Evolutionary conservation across 2,113 vertebrate genomes (phyloP).

Genomic region (Pseudolaguvia tuberculata): DNA sequence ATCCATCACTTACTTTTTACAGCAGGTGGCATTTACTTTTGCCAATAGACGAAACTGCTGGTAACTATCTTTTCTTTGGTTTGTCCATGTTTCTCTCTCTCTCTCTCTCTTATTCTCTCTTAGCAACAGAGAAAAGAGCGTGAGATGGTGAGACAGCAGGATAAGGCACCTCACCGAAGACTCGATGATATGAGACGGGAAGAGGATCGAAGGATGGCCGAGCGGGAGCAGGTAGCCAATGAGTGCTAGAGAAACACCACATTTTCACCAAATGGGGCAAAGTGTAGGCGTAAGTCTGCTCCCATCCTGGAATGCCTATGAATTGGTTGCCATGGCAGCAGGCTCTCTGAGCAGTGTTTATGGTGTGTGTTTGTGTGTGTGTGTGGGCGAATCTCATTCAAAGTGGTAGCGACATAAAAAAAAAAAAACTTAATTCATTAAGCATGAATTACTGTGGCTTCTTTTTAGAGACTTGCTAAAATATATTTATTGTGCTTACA

Average conservation of each 20-base stretch:
- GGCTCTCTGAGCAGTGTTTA: conserved; percentile 62
- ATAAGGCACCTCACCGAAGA: conserved; percentile 83
- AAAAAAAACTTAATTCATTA: conserved; percentile 32
- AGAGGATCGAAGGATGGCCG: conserved; percentile 82
- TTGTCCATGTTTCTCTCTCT: conserved; percentile 49
- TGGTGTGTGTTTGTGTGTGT: conserved; percentile 52
- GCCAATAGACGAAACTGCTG: conserved; percentile 34
- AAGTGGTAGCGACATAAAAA: conserved; percentile 52
- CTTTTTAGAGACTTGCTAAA: neutral
- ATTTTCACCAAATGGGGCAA: conserved; percentile 50
- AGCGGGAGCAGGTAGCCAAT: conserved; percentile 86
- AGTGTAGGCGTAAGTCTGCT: conserved; percentile 52
- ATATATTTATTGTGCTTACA: neutral
- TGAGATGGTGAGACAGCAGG: conserved; percentile 85
- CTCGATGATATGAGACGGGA: conserved; percentile 84
- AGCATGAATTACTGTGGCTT: conserved; percentile 31
- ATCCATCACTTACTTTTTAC: neutral
- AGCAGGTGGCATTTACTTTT: conserved; percentile 25
- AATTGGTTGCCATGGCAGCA: conserved; percentile 75
- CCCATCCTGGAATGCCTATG: conserved; percentile 68
- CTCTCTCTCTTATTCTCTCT: conserved; percentile 29
- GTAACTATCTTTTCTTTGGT: conserved; percentile 32
- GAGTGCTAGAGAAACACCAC: conserved; percentile 1
- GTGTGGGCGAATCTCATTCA: conserved; percentile 60
- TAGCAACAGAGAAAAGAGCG: conserved; percentile 90